Evolutionary conservation across 2,797 vertebrate genomes (phyloP).

Genomic region (Oophaga sylvatica): DNA sequence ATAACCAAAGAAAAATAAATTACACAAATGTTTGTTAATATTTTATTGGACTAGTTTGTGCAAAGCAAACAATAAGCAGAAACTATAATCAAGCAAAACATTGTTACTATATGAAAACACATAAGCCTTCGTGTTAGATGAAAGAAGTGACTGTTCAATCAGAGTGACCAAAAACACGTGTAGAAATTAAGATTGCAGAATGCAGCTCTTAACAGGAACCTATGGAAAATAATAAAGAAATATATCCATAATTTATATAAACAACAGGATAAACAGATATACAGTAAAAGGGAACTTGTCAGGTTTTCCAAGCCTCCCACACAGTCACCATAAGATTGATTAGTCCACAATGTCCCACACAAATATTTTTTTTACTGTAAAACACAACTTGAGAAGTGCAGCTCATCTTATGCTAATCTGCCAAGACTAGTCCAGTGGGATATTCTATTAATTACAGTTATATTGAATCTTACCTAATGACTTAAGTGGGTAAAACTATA

Average conservation of each 20-base stretch:
- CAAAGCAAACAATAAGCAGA: neutral
- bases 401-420: too few relatives aligned
- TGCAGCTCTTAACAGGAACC: neutral
- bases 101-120: neutral
- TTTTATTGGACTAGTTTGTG: neutral
- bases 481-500: too few relatives aligned
- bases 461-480: too few relatives aligned
- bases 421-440: too few relatives aligned
- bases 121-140: neutral
- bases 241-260: neutral
- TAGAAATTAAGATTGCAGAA: neutral
- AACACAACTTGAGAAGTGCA: too few relatives aligned
- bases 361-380: too few relatives aligned
- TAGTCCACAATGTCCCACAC: too few relatives aligned
- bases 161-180: neutral
- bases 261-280: too few relatives aligned
- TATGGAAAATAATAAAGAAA: conserved; percentile 1
- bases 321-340: too few relatives aligned
- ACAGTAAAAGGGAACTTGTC: too few relatives aligned
- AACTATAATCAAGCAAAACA: neutral
- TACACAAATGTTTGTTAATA: neutral
- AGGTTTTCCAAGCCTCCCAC: too few relatives aligned
- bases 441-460: too few relatives aligned
- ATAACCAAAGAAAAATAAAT: neutral
- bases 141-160: neutral